phyloP scores from a whole-genome alignment of 2,888 invertebrate genomes.

The Brenthis hecate region DNA sequence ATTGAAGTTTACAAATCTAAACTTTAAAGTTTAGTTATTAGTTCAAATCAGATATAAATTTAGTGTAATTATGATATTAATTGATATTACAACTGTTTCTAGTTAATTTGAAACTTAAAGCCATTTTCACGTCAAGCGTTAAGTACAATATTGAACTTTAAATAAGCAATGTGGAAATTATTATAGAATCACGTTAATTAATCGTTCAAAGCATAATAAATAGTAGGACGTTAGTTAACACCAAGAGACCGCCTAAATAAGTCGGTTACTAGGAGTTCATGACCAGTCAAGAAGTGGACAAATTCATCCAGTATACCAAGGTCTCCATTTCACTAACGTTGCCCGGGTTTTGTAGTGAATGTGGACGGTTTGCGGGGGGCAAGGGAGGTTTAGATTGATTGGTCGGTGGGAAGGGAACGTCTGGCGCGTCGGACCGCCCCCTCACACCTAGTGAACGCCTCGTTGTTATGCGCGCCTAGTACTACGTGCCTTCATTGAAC shows the following conservation, averaged over 20 bases:
- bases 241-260: conserved; percentile 50
- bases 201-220: conserved; percentile 2
- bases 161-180: not conserved
- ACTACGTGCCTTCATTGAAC: conserved; percentile 60
- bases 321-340: conserved; percentile 49
- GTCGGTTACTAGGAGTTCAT: conserved; percentile 67
- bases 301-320: conserved; percentile 52
- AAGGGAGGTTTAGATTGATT: conserved; percentile 66
- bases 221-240: conserved; percentile 27
- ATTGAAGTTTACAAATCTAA: no score
- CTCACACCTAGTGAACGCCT: conserved; percentile 74
- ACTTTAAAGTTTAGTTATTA: no score
- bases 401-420: conserved; percentile 74
- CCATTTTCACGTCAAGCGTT: no score
- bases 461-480: conserved; percentile 74
- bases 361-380: conserved; percentile 52
- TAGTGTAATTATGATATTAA: no score
- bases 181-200: not conserved
- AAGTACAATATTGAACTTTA: not conserved
- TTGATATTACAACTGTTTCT: no score
- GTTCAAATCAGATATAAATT: no score
- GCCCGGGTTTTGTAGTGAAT: conserved; percentile 51
- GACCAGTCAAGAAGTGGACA: conserved; percentile 53
- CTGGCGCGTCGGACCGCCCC: conserved; percentile 75
- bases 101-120: no score